Percentiles rank a stretch among this genome's conserved stretches.
phyloP scores from a whole-genome alignment of 2,888 invertebrate genomes.

The Lysandra coridon region DNA sequence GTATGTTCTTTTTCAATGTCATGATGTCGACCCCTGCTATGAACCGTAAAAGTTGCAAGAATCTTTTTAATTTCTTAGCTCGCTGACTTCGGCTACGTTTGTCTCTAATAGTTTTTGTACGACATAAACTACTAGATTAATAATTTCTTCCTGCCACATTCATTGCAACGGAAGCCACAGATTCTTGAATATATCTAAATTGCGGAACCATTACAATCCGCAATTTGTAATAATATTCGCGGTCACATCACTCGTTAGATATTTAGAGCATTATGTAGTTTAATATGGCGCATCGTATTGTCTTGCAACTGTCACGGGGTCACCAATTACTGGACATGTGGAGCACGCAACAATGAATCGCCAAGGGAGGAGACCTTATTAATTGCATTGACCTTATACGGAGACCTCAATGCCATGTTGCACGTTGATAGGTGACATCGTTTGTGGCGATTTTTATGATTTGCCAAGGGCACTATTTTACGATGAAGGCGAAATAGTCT shows the following conservation, averaged over 20 bases:
- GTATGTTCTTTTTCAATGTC: slow-evolving; percentile 57
- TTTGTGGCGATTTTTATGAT: not conserved
- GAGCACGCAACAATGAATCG: slow-evolving; percentile 54
- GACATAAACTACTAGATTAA: not conserved
- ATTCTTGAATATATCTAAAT: not conserved
- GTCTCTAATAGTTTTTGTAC: not conserved
- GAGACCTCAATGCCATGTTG: not conserved
- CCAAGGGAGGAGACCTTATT: slow-evolving; percentile 44
- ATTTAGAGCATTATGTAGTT: slow-evolving; percentile 27
- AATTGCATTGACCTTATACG: slow-evolving; percentile 34
- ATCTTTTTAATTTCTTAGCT: too few relatives aligned
- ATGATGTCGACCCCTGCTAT: not conserved
- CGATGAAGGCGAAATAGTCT: too few relatives aligned
- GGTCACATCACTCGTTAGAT: slow-evolving; percentile 9
- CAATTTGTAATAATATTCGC: slow-evolving; percentile 3
- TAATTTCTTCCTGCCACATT: not conserved
- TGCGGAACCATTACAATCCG: not conserved
- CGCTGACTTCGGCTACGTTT: not conserved
- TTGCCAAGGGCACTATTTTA: not conserved
- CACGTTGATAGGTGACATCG: not conserved
- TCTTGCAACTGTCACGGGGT: slow-evolving; percentile 53
- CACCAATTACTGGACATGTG: slow-evolving; percentile 54
- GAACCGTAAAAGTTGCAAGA: not conserved
- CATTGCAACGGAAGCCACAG: not conserved
- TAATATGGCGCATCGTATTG: slow-evolving; percentile 46